Percentiles rank a stretch among this genome's conserved stretches.
These are phyloP conservation scores for Drosophila anceps DNA, from an alignment of 2,888 invertebrate genomes.

Conservation along the genomic window DNA sequence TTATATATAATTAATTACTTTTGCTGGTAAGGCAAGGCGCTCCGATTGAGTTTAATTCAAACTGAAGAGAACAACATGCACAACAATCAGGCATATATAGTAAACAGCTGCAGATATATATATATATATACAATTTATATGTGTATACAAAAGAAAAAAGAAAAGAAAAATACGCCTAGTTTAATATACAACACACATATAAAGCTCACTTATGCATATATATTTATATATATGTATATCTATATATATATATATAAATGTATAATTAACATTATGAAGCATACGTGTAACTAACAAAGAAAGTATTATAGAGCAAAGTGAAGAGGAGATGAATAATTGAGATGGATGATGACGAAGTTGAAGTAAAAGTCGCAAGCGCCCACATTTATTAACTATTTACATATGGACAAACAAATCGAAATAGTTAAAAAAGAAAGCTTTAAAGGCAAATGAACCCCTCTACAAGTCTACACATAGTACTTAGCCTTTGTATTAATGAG, in stretches of 20 bases:
- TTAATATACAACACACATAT: constrained; percentile 61
- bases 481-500: constrained; percentile 61
- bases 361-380: constrained; percentile 74
- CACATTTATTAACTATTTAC: constrained; percentile 75
- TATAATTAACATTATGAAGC: constrained; percentile 74
- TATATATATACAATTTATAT: constrained; percentile 49
- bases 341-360: constrained; percentile 36
- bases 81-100: constrained; percentile 81
- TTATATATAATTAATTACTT: constrained; percentile 14
- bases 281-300: constrained; percentile 77
- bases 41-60: constrained; percentile 64
- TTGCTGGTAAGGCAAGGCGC: constrained; percentile 62
- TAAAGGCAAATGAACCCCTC: constrained; percentile 64
- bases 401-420: constrained; percentile 54
- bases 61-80: constrained; percentile 74
- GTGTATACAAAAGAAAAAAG: constrained; percentile 41
- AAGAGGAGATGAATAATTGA: constrained; percentile 36
- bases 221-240: too few relatives aligned
- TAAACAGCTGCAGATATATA: constrained; percentile 61
- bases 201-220: constrained; percentile 58
- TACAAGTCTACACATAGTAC: constrained; percentile 44
- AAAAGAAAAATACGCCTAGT: constrained; percentile 51
- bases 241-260: constrained; percentile 60
- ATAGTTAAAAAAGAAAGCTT: constrained; percentile 68
- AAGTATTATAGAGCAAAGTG: constrained; percentile 70